phyloP scores from a whole-genome alignment of 2,888 invertebrate genomes.

The Tachina grossa region DNA sequence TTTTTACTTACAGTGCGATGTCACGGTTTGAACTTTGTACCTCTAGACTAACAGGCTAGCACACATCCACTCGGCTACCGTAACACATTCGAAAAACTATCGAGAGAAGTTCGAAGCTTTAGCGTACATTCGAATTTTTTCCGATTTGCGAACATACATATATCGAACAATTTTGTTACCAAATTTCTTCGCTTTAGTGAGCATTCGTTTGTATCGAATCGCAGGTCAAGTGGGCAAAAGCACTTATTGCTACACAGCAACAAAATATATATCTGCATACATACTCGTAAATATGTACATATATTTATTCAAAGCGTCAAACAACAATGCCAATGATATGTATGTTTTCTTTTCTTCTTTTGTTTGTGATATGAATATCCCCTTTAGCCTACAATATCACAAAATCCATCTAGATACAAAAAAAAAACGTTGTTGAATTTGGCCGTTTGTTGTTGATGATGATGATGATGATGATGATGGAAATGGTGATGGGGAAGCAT shows the following conservation, averaged over 20 bases:
- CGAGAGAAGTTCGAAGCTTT: too few relatives aligned
- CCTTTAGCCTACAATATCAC: conserved; percentile 60
- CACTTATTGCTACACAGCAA: conserved; percentile 66
- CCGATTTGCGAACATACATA: too few relatives aligned
- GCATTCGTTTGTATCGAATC: too few relatives aligned
- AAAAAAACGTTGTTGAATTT: conserved; percentile 11
- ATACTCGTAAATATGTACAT: not conserved
- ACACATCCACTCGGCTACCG: too few relatives aligned
- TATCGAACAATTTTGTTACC: too few relatives aligned
- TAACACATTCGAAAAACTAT: too few relatives aligned
- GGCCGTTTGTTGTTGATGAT: conserved; percentile 15
- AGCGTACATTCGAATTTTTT: too few relatives aligned
- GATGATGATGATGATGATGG: conserved; percentile 15
- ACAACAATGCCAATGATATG: conserved; percentile 71
- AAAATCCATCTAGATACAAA: conserved; percentile 57
- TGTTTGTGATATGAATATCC: conserved; percentile 51
- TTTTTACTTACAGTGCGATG: too few relatives aligned
- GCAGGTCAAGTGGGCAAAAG: too few relatives aligned
- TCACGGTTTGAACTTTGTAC: too few relatives aligned
- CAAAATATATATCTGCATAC: not conserved
- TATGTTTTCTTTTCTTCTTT: conserved; percentile 28
- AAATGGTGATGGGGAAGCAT: conserved; percentile 47
- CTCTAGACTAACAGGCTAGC: too few relatives aligned
- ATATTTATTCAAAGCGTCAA: conserved; percentile 68
- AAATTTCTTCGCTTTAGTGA: too few relatives aligned